Base-by-base conservation (phyloP, 2,888 invertebrate genomes). In the Dolomedes plantarius region DNA sequence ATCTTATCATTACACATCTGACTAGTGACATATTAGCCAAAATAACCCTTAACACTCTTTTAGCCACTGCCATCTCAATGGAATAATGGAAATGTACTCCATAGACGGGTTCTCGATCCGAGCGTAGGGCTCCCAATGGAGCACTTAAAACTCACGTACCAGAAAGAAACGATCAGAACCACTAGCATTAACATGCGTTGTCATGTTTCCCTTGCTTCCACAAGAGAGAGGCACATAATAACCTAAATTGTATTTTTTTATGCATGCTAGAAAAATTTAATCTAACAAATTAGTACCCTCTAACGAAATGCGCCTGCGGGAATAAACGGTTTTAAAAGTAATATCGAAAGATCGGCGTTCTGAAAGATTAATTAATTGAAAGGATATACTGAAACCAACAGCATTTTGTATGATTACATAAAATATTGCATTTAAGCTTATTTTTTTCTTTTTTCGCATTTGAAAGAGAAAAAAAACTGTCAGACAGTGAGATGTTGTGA, bases 261-360 rank as follows among this genome's bases (percentile, higher is more conserved):
- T n/a, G 46, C 46, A 46, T n/a, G 6, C 46, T 16, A 16, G n/a
- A n/a, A 9, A 46, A 46, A 11, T 46, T 46, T 46, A 46, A 46
- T 46, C n/a, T n/a, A 11, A 46, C 46, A 46, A 46, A 46, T 46
- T 46, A 46, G 46, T 46, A 46, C 46, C 46, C n/a, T 46, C 46
- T n/a, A 46, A 46, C n/a, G 46, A 46, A 46, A 46, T 11, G 16
- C 16, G 46, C 46, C 16, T 2, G 13, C 3, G 46, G 16, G 46
- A 46, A 2, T 46, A 3, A 2, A 16, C 46, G n/a, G n/a, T 46
- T 46, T 46, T 46, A 46, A 3, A 36, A 36, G 11, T 36, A 36
- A 6, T 11, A 11, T 6, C 36, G 36, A 5, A 36, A 6, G 36
- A 11, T 3, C n/a, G 9, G 3, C n/a, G 46, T 13, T 46, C 16